phyloP scores from a whole-genome alignment of 2,797 vertebrate genomes.

The Salarias fasciatus region DNA sequence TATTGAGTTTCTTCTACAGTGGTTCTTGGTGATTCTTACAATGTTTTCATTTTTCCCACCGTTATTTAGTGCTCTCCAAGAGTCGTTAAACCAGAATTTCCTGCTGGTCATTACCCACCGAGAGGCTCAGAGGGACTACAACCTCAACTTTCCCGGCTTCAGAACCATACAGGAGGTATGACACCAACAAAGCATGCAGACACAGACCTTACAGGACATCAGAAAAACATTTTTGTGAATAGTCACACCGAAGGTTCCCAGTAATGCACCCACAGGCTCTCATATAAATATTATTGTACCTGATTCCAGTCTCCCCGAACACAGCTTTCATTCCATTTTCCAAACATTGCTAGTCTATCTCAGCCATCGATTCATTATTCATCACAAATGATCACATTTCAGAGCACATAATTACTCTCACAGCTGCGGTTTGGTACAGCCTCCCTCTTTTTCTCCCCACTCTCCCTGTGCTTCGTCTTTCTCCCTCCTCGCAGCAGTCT shows the following conservation, averaged over 20 bases:
- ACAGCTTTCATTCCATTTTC: constrained; percentile 68
- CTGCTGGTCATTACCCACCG: constrained; percentile 97
- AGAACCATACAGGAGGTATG: constrained; percentile 99
- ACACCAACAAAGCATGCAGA: constrained; percentile 33
- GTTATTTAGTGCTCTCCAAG: constrained; percentile 90
- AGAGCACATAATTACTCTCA: constrained; percentile 80
- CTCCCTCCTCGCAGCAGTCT: constrained; percentile 81
- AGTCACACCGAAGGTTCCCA: constrained; percentile 19
- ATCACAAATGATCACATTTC: constrained; percentile 82
- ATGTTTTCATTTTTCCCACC: constrained; percentile 65
- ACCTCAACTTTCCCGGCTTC: constrained; percentile 98
- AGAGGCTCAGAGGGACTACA: constrained; percentile 99
- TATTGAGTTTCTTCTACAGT: not conserved
- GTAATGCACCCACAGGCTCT: constrained; percentile 25
- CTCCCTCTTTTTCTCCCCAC: constrained; percentile 43
- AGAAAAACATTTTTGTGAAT: constrained; percentile 10
- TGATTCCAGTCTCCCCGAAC: constrained; percentile 55
- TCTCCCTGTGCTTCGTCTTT: constrained; percentile 43
- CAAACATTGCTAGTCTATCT: constrained; percentile 78
- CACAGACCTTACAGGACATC: constrained; percentile 11
- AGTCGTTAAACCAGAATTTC: constrained; percentile 98
- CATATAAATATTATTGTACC: constrained; percentile 62
- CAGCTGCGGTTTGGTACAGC: constrained; percentile 74
- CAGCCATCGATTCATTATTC: constrained; percentile 80
- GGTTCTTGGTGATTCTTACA: constrained; percentile 2